Base-by-base conservation (phyloP, 2,888 invertebrate genomes). In the Eilema sororculum region DNA sequence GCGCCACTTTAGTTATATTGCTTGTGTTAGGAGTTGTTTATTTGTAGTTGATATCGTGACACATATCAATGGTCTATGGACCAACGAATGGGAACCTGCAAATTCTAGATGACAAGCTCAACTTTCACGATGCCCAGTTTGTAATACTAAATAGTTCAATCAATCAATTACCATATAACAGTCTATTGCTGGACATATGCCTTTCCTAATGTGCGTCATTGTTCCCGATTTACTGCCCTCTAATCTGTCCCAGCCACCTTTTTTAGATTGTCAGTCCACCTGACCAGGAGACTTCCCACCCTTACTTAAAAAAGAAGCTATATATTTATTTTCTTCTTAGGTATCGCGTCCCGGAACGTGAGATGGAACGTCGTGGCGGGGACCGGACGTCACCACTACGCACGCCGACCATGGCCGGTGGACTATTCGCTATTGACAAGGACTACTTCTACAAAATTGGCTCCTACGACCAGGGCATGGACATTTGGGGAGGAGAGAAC, bases 351-450 rank as follows among this genome's bases (percentile, higher is more conserved):
- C 99, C 99, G 0, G 98, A 99, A 89, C 96, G 99, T 79, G 99
- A 99, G 95, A 98, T 99, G 98, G 97, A 98, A 72, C 96, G 99
- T 65, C 96, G 99, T 79, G 98, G 98, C 71, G 98, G 98, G 22
- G 99, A 99, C 90, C 96, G 99, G 76, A 99, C 99, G 0, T 96
- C 98, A 16, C 99, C 99, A 0, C 95, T 99, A 46, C 97, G 98
- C 78, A 99, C 99, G 0, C 99, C 99, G 0, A 99, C 99, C 0
- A 99, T 99, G 99, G 99, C 99, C 16, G 99, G 99, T 70, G 99
- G 99, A 0, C 94, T 99, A 56, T 98, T 98, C 90, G 98, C 99
- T 66, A 99, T 99, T 76, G 98, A 99, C 91, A 97, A 97, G 88
- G 98, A 99, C 30, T 99, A 99, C 93, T 99, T 99, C 96, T 99